These are phyloP conservation scores for Arizona elegans DNA, from an alignment of 2,113 vertebrate species.

Conservation along the genomic window DNA sequence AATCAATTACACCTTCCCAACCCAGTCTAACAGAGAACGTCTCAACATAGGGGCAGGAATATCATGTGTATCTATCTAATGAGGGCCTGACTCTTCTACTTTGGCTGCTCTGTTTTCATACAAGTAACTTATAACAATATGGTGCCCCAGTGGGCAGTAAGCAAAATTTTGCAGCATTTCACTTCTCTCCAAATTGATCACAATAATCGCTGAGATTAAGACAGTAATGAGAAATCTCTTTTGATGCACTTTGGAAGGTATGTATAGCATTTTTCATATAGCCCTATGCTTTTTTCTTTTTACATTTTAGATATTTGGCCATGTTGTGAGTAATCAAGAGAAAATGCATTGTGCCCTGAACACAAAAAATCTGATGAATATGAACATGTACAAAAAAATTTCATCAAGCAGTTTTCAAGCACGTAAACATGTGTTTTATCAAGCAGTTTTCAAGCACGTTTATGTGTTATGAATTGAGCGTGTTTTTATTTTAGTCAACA, in stretches of 20 bases:
- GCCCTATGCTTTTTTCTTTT: no score
- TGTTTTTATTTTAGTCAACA: background rate
- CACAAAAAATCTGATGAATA: background rate
- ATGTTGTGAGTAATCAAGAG: background rate
- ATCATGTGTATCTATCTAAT: background rate
- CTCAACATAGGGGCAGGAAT: background rate
- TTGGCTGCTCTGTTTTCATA: background rate
- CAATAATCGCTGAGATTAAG: background rate
- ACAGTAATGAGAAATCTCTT: background rate
- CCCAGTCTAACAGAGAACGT: background rate
- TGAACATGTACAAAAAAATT: conserved; percentile 2
- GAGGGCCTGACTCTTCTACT: background rate
- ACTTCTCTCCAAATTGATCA: background rate
- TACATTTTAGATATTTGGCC: background rate
- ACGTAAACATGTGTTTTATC: no score
- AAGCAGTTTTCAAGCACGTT: background rate
- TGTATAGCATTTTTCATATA: background rate
- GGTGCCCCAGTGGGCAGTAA: background rate
- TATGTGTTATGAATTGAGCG: background rate
- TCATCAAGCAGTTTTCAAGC: background rate
- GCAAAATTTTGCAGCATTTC: background rate
- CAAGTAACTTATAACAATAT: background rate
- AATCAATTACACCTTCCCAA: background rate
- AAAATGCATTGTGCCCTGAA: background rate
- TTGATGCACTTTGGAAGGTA: background rate